These are phyloP conservation scores for Triplophysa yarkandensis DNA, from an alignment of 2,797 vertebrate genomes.

Conservation along the genomic window DNA sequence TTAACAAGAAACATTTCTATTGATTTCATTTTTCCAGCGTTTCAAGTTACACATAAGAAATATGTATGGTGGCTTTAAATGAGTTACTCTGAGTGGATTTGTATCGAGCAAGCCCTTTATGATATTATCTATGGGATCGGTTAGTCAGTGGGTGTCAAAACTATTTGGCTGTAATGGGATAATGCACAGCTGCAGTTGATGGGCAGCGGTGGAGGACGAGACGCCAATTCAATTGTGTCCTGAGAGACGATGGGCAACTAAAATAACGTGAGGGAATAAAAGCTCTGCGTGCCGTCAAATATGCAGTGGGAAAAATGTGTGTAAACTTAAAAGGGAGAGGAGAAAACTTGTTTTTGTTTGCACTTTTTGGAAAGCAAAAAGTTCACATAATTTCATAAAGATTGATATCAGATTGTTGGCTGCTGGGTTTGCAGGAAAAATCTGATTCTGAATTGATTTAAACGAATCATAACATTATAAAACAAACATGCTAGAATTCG, in stretches of 20 bases:
- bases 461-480: background rate
- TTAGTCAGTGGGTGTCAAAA: constrained; percentile 89
- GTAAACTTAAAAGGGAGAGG: background rate
- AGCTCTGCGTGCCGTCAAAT: constrained; percentile 1
- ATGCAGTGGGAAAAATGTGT: constrained; percentile 8
- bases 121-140: constrained; percentile 88
- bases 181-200: constrained; percentile 77
- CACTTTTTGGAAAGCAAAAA: background rate
- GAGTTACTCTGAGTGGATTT: constrained; percentile 93
- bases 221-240: constrained; percentile 56
- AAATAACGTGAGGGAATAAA: constrained; percentile 39
- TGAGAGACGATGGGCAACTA: constrained; percentile 45
- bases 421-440: background rate
- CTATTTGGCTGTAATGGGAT: constrained; percentile 88
- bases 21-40: constrained; percentile 91
- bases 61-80: constrained; percentile 91
- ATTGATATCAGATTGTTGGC: background rate
- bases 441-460: background rate
- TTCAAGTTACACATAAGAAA: constrained; percentile 90
- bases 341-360: background rate
- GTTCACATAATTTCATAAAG: background rate
- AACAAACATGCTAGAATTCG: background rate
- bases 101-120: constrained; percentile 90
- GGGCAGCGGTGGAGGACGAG: constrained; percentile 29
- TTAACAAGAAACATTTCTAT: constrained; percentile 99